A percentile compares a stretch with the other conserved stretches of the same genome.
phyloP scores from a whole-genome alignment of 2,113 vertebrate genomes.

The Acrocephalus kingi region DNA sequence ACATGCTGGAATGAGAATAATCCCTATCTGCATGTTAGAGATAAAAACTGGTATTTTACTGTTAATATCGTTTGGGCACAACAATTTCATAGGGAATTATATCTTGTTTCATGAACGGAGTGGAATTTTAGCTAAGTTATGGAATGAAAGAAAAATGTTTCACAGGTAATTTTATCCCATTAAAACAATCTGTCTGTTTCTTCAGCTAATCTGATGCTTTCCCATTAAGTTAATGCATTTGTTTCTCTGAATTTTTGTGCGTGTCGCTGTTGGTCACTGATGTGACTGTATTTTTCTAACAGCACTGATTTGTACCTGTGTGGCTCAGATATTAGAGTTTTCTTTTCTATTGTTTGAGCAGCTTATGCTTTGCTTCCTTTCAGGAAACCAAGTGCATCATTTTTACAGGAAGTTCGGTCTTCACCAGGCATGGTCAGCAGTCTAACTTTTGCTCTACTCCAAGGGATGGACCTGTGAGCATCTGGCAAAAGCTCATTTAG shows the following conservation, averaged over 20 bases:
- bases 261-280: background rate
- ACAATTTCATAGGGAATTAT: constrained; percentile 15
- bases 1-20: background rate
- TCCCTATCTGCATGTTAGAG: background rate
- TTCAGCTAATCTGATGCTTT: background rate
- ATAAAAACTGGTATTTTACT: background rate
- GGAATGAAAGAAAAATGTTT: background rate
- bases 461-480: background rate
- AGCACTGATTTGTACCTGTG: background rate
- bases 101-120: background rate
- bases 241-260: background rate
- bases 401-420: constrained; percentile 11
- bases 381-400: background rate
- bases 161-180: background rate
- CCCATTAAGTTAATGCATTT: background rate
- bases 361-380: constrained; percentile 54
- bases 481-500: background rate
- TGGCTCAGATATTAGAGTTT: background rate
- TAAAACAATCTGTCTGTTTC: background rate
- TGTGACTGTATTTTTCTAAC: background rate
- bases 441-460: background rate
- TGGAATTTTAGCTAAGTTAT: constrained; percentile 24
- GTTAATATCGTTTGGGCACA: background rate
- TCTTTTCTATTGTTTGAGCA: constrained; percentile 38
- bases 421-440: background rate